Conservation (phyloP, 2,888 invertebrate genomes). For the Philonicus albiceps region DNA sequence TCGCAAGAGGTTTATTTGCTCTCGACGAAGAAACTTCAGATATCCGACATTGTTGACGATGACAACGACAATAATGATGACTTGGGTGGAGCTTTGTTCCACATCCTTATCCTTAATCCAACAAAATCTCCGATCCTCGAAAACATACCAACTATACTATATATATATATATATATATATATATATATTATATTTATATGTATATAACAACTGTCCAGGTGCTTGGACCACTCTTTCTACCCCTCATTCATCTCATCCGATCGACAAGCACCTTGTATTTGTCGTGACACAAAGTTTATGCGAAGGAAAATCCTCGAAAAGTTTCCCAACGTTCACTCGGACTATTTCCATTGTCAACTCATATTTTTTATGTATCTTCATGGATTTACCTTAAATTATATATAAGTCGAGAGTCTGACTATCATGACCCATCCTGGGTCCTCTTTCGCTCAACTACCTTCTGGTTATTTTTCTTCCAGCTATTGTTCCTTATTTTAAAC, state of each 20-base stretch:
- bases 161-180: background rate
- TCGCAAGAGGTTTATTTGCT: slow-evolving; percentile 30
- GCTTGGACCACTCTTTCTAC: background rate
- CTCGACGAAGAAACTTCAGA: slow-evolving; percentile 1
- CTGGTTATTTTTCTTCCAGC: background rate
- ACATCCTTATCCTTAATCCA: slow-evolving; percentile 1
- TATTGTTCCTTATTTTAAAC: background rate
- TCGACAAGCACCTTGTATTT: background rate
- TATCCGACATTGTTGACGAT: slow-evolving; percentile 27
- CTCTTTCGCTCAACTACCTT: background rate
- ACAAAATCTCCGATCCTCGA: background rate
- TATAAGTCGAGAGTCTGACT: background rate
- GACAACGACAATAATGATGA: slow-evolving; percentile 29
- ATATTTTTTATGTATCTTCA: background rate
- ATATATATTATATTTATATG: too few relatives aligned
- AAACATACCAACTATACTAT: background rate
- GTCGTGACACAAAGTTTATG: background rate
- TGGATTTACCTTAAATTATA: background rate
- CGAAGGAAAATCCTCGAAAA: background rate
- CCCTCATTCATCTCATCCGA: background rate
- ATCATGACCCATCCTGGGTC: background rate
- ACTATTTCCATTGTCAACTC: background rate
- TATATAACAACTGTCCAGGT: background rate
- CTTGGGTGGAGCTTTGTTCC: background rate
- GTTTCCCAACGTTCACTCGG: background rate